phyloP scores from a whole-genome alignment of 2,888 invertebrate genomes.

The Synergus laeviventris region DNA sequence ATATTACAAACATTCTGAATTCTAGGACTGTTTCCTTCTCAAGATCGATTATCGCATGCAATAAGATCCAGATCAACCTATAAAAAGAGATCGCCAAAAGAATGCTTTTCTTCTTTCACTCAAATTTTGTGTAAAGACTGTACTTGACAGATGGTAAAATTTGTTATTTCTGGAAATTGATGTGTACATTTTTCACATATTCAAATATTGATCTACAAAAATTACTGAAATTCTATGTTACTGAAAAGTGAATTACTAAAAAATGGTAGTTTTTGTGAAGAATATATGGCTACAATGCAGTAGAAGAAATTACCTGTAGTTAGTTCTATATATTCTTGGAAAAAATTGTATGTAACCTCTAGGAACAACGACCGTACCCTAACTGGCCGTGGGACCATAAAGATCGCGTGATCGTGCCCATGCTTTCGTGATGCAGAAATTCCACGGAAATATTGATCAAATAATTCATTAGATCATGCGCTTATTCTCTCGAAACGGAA shows the following conservation, averaged over 20 bases:
- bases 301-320: constrained; percentile 18
- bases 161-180: too few relatives aligned
- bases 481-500: constrained; percentile 39
- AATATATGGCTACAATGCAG: neutral
- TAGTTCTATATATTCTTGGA: constrained; percentile 3
- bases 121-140: neutral
- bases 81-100: neutral
- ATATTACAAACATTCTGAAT: constrained; percentile 46
- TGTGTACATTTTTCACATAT: neutral
- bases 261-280: neutral
- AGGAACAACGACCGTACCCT: constrained; percentile 9
- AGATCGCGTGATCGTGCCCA: constrained; percentile 56
- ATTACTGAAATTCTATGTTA: neutral
- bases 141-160: too few relatives aligned
- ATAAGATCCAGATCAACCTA: constrained; percentile 9
- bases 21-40: constrained; percentile 32
- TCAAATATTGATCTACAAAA: too few relatives aligned
- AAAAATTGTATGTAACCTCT: constrained; percentile 13
- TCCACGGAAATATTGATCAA: constrained; percentile 57
- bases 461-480: constrained; percentile 58
- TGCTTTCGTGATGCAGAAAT: constrained; percentile 37
- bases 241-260: neutral
- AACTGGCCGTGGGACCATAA: constrained; percentile 40
- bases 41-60: constrained; percentile 25
- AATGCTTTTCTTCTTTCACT: neutral